Evolutionary conservation across 2,888 invertebrate species (phyloP).

Genomic region (Drosophila prolongata): DNA sequence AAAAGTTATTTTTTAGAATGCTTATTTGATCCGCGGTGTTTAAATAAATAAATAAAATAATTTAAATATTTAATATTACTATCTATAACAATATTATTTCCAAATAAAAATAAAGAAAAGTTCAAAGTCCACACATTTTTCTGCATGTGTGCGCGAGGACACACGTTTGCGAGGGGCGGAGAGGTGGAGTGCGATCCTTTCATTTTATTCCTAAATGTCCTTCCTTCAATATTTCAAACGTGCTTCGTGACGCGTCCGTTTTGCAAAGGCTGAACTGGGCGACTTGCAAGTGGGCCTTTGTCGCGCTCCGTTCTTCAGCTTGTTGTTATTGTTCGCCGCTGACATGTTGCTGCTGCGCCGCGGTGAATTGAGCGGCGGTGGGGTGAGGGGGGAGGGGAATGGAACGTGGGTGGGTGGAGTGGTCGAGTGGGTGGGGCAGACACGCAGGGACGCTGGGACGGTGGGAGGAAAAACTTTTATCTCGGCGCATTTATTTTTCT

Average conservation of each 20-base stretch:
- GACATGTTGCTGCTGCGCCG: constrained; percentile 76
- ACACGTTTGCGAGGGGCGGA: constrained; percentile 50
- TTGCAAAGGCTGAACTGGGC: constrained; percentile 64
- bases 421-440: constrained; percentile 18
- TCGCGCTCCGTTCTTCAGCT: constrained; percentile 40
- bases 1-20: too few relatives aligned
- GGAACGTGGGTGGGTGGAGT: constrained; percentile 35
- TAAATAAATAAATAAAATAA: too few relatives aligned
- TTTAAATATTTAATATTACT: not conserved
- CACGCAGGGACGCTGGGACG: constrained; percentile 24
- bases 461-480: constrained; percentile 71
- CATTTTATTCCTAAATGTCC: constrained; percentile 79
- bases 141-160: constrained; percentile 27
- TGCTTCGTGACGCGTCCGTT: constrained; percentile 79
- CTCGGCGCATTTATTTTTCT: constrained; percentile 82
- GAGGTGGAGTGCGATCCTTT: constrained; percentile 79
- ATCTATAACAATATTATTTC: not conserved
- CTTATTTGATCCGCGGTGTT: too few relatives aligned
- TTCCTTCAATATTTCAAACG: constrained; percentile 82
- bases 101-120: constrained; percentile 4
- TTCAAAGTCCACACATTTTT: not conserved
- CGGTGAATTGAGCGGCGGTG: constrained; percentile 63
- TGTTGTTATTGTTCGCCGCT: constrained; percentile 65
- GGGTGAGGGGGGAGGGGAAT: constrained; percentile 34
- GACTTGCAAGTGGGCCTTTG: constrained; percentile 67